phyloP scores from a whole-genome alignment of 2,797 vertebrate genomes.

The Schizothorax lantsangensis region DNA sequence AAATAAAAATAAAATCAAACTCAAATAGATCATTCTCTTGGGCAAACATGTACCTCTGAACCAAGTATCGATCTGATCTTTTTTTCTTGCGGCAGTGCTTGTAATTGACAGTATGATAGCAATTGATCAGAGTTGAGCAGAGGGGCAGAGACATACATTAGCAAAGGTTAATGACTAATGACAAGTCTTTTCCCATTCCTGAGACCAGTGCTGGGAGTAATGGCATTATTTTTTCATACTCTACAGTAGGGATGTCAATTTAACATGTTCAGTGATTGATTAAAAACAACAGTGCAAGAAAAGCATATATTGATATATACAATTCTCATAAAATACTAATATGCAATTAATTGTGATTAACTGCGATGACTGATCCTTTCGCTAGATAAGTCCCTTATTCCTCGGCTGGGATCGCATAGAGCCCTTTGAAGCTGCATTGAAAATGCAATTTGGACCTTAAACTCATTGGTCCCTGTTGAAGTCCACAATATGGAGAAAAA shows the following conservation, averaged over 20 bases:
- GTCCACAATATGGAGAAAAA: no score
- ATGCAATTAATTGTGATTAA: no score
- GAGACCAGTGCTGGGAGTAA: neutral
- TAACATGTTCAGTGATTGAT: neutral
- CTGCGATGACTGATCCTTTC: no score
- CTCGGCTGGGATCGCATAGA: no score
- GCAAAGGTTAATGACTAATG: conserved; percentile 26
- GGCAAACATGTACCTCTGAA: conserved; percentile 37
- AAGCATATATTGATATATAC: neutral
- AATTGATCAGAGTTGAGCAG: conserved; percentile 20
- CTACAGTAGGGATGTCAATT: neutral
- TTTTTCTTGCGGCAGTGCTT: conserved; percentile 4
- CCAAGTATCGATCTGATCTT: conserved; percentile 33
- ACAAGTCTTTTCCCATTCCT: neutral
- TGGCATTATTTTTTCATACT: neutral
- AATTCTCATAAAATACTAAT: no score
- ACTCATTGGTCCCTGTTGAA: no score
- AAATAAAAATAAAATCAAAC: neutral
- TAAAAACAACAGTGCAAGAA: neutral
- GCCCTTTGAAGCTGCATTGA: no score
- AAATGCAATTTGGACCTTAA: no score
- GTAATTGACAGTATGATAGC: conserved; percentile 34
- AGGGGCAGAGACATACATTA: neutral
- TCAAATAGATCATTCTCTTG: conserved; percentile 31
- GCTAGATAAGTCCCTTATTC: no score